phyloP scores from a whole-genome alignment of 1,140 invertebrate genomes.

The Calephelis nemesis region DNA sequence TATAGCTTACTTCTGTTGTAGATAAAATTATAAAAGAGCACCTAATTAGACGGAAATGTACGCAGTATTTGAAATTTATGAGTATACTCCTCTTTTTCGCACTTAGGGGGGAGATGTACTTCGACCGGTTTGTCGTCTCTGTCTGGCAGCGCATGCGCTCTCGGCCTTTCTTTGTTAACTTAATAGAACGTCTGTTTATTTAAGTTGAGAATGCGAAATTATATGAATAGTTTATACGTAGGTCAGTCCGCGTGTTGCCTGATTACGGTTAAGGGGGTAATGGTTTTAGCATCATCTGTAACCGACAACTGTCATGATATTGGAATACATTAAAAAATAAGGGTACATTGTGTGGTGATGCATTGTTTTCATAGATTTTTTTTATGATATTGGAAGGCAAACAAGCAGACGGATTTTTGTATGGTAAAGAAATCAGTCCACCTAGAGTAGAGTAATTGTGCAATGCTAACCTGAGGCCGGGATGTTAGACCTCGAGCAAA shows the following conservation, averaged over 20 bases:
- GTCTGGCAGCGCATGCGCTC: background rate
- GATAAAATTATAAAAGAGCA: conserved; percentile 7
- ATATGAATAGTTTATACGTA: conserved; percentile 10
- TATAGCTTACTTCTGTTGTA: background rate
- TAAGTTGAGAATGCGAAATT: background rate
- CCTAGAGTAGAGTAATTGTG: too few relatives aligned
- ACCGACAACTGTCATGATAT: too few relatives aligned
- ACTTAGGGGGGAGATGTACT: background rate
- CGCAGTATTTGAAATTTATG: conserved; percentile 16
- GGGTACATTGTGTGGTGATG: too few relatives aligned
- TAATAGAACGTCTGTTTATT: background rate
- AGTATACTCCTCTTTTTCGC: background rate
- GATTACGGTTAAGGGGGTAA: background rate
- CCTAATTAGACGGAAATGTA: conserved; percentile 10
- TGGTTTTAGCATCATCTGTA: background rate
- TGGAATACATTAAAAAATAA: too few relatives aligned
- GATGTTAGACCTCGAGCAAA: too few relatives aligned
- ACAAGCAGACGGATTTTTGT: too few relatives aligned
- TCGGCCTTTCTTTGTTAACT: background rate
- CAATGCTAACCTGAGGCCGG: too few relatives aligned
- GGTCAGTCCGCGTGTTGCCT: background rate
- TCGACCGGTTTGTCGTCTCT: background rate
- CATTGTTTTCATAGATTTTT: too few relatives aligned
- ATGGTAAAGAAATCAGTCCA: too few relatives aligned
- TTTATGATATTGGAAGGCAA: too few relatives aligned